A percentile compares a stretch with the other conserved stretches of the same genome.
Evolutionary conservation across 2,888 invertebrate species (phyloP).

Genomic region (Myopa tessellatipennis): DNA sequence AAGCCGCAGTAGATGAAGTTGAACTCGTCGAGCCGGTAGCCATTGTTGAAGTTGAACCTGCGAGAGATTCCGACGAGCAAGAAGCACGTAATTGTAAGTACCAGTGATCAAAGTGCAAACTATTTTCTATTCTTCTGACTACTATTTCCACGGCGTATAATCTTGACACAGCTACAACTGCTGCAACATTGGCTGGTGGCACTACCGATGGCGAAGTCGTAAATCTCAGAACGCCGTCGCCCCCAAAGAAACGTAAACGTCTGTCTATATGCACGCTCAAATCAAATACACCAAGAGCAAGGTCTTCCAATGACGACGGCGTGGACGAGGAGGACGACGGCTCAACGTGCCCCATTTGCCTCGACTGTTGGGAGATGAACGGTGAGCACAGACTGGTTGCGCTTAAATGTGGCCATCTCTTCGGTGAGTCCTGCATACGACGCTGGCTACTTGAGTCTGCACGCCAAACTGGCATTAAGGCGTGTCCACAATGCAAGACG

Average conservation of each 20-base stretch:
- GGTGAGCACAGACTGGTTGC: slow-evolving; percentile 89
- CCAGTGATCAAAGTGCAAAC: neutral
- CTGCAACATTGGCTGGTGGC: neutral
- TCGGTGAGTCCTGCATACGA: slow-evolving; percentile 80
- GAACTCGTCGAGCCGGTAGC: slow-evolving; percentile 32
- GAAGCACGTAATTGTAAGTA: slow-evolving; percentile 5
- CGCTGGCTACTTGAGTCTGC: slow-evolving; percentile 66
- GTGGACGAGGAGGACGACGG: slow-evolving; percentile 74
- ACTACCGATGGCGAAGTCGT: slow-evolving; percentile 32
- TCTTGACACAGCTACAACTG: neutral
- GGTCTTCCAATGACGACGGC: slow-evolving; percentile 65
- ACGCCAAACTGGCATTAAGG: slow-evolving; percentile 67
- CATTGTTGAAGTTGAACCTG: neutral
- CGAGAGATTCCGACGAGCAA: slow-evolving; percentile 4
- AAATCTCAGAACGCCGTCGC: slow-evolving; percentile 53
- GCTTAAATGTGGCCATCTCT: slow-evolving; percentile 92
- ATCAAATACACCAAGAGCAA: slow-evolving; percentile 53
- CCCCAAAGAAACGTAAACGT: slow-evolving; percentile 63
- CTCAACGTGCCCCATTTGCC: slow-evolving; percentile 86
- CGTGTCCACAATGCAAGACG: slow-evolving; percentile 90
- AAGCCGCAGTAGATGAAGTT: slow-evolving; percentile 10
- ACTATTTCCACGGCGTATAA: neutral
- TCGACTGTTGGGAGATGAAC: slow-evolving; percentile 87
- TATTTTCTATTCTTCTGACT: neutral
- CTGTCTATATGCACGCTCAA: slow-evolving; percentile 51